Conservation (phyloP, 1,140 invertebrate species). For the Prorops nasuta region DNA sequence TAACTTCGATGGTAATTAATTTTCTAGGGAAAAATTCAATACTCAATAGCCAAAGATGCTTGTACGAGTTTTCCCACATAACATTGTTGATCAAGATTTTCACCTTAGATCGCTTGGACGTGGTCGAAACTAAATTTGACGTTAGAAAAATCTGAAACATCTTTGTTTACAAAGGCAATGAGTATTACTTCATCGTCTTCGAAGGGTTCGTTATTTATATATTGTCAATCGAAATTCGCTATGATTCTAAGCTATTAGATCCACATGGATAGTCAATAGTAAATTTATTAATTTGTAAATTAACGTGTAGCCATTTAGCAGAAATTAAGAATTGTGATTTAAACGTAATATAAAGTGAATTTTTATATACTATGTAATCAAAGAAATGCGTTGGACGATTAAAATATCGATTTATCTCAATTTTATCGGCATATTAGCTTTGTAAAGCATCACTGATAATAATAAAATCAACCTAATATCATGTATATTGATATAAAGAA, state of each 20-base stretch:
- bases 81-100: constrained; percentile 42
- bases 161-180: not conserved
- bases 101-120: constrained; percentile 24
- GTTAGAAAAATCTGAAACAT: constrained; percentile 5
- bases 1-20: constrained; percentile 29
- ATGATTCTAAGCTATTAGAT: not conserved
- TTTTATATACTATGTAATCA: too few species aligned
- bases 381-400: too few species aligned
- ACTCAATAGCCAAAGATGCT: constrained; percentile 28
- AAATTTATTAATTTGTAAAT: too few species aligned
- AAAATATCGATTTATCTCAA: too few species aligned
- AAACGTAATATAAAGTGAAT: too few species aligned
- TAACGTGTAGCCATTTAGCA: too few species aligned
- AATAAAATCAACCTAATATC: too few species aligned
- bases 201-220: constrained; percentile 7
- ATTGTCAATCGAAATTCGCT: constrained; percentile 24
- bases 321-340: too few species aligned
- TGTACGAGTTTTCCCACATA: constrained; percentile 37
- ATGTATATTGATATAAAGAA: too few species aligned
- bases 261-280: too few species aligned
- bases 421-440: too few species aligned
- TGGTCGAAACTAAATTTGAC: constrained; percentile 17
- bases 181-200: constrained; percentile 11
- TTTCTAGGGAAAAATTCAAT: constrained; percentile 27
- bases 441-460: too few species aligned